Percentiles rank a stretch among this genome's conserved stretches.
Evolutionary conservation across 2,113 vertebrate genomes (phyloP).

Genomic region (Cacatua alba): DNA sequence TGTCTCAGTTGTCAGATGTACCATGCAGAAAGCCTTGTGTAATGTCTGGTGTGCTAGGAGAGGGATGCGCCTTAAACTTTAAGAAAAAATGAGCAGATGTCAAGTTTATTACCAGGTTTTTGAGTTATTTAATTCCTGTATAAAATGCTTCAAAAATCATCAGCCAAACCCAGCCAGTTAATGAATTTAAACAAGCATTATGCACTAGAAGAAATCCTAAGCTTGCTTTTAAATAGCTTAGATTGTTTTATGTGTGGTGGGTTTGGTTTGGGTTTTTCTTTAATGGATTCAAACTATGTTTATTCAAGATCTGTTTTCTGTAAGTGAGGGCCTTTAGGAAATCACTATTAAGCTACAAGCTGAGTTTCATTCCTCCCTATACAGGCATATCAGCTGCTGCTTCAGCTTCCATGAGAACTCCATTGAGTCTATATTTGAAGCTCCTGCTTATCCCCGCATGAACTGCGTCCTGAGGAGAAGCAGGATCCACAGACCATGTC

Average conservation of each 20-base stretch:
- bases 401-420: background rate
- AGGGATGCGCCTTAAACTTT: background rate
- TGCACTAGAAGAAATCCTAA: background rate
- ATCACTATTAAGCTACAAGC: background rate
- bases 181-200: background rate
- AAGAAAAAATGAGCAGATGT: background rate
- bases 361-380: background rate
- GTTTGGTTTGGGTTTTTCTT: background rate
- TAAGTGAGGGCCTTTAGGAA: background rate
- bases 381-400: background rate
- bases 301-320: background rate
- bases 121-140: background rate
- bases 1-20: background rate
- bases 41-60: background rate
- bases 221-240: background rate
- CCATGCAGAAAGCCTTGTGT: background rate
- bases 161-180: background rate
- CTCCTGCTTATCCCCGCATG: background rate
- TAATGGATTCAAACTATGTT: background rate
- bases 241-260: background rate
- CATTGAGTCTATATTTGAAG: background rate
- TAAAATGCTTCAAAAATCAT: background rate
- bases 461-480: background rate
- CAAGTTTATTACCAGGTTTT: background rate
- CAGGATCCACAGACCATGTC: background rate